phyloP scores from a whole-genome alignment of 2,113 vertebrate genomes.

The Cercocebus atys region DNA sequence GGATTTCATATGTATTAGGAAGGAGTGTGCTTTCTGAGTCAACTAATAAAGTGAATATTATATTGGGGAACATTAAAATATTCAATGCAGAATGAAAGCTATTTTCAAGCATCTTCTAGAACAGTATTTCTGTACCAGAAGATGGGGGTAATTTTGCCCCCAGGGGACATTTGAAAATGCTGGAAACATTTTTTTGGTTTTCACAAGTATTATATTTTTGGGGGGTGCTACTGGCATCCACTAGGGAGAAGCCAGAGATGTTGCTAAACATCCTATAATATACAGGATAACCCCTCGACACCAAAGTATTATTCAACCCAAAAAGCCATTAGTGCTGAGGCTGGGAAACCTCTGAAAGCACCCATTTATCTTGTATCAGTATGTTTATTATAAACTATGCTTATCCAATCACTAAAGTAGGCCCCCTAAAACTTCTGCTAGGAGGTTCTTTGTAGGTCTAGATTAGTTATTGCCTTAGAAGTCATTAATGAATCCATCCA shows the following conservation, averaged over 20 bases:
- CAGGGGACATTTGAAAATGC: neutral
- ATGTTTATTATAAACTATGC: neutral
- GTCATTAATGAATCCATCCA: neutral
- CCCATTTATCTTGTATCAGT: neutral
- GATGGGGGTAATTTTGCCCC: neutral
- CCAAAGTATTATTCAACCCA: neutral
- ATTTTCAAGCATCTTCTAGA: neutral
- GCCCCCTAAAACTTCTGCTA: neutral
- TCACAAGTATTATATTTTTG: neutral
- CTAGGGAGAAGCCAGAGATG: neutral
- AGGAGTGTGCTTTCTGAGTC: slow-evolving; percentile 3
- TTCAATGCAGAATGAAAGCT: neutral
- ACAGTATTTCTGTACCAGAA: neutral
- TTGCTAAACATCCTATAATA: neutral
- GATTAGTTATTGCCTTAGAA: neutral
- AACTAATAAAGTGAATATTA: slow-evolving; percentile 45
- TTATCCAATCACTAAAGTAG: neutral
- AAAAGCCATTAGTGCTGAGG: neutral
- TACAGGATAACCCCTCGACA: neutral
- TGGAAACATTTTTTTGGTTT: neutral
- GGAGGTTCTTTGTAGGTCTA: neutral
- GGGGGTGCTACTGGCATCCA: neutral
- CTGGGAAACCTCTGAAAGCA: neutral
- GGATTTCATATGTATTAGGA: neutral
- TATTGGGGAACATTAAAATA: neutral